These are phyloP conservation scores for Cantharis lateralis DNA, from an alignment of 2,888 invertebrate species.

Conservation along the genomic window DNA sequence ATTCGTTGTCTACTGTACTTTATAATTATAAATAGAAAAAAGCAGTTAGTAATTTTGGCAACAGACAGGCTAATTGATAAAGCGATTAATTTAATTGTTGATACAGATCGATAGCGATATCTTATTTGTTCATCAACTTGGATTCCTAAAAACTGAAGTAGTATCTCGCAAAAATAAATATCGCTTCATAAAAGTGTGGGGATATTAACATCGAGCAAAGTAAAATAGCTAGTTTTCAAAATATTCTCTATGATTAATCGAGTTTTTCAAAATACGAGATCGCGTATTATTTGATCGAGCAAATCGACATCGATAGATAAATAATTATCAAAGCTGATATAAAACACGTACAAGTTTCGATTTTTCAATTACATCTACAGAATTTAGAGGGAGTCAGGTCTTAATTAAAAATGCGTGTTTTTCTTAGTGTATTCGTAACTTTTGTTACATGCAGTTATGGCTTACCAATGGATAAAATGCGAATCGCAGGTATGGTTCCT, in stretches of 20 bases:
- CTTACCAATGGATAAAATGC: background rate
- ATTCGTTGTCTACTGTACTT: background rate
- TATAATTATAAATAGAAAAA: background rate
- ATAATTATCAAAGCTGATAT: background rate
- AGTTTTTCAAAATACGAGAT: background rate
- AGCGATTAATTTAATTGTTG: background rate
- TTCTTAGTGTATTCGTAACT: background rate
- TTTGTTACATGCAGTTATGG: background rate
- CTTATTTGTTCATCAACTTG: background rate
- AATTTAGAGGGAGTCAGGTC: background rate
- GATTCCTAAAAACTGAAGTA: background rate
- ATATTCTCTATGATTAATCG: background rate
- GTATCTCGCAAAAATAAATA: background rate
- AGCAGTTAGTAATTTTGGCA: background rate
- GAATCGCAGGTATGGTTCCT: background rate
- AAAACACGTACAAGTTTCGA: background rate
- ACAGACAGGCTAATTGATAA: background rate
- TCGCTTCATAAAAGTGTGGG: background rate
- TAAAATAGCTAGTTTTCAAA: background rate
- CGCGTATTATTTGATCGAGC: background rate
- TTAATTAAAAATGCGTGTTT: background rate
- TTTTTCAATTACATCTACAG: background rate
- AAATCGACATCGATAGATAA: background rate
- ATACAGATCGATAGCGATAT: background rate
- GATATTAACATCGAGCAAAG: background rate